These are phyloP conservation scores for Diadophis punctatus DNA, from an alignment of 2,113 vertebrate species.

Conservation along the genomic window DNA sequence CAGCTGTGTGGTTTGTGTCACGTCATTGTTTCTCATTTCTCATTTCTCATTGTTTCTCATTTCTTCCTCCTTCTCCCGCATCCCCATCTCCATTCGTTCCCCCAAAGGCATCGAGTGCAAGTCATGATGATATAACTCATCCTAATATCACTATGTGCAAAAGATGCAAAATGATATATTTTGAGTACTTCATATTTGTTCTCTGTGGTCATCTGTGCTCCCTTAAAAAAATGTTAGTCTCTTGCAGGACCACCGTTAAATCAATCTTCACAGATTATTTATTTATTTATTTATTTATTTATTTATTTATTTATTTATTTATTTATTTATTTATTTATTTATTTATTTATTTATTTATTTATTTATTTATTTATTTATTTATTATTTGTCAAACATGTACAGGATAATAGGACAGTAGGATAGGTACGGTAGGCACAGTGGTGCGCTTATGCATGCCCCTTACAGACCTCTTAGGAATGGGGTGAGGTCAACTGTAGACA, in stretches of 20 bases:
- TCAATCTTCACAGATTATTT: neutral
- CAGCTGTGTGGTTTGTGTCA: neutral
- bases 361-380: too few species aligned
- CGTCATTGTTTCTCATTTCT: too few species aligned
- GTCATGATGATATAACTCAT: neutral
- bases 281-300: too few species aligned
- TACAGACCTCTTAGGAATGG: too few species aligned
- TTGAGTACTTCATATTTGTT: neutral
- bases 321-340: too few species aligned
- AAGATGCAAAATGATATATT: neutral
- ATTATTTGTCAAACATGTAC: too few species aligned
- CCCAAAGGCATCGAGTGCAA: neutral
- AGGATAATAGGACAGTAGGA: too few species aligned
- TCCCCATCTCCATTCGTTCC: neutral
- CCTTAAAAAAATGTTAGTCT: neutral
- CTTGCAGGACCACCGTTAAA: neutral
- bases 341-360: too few species aligned
- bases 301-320: too few species aligned
- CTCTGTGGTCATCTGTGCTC: neutral
- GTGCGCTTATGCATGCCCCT: too few species aligned
- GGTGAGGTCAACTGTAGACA: too few species aligned
- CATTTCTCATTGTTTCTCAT: neutral
- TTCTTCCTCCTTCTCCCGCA: neutral
- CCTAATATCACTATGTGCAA: neutral
- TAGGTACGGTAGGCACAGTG: too few species aligned